Conservation (phyloP, 1,140 invertebrate genomes). For the Yoshiicerus persimilis region DNA sequence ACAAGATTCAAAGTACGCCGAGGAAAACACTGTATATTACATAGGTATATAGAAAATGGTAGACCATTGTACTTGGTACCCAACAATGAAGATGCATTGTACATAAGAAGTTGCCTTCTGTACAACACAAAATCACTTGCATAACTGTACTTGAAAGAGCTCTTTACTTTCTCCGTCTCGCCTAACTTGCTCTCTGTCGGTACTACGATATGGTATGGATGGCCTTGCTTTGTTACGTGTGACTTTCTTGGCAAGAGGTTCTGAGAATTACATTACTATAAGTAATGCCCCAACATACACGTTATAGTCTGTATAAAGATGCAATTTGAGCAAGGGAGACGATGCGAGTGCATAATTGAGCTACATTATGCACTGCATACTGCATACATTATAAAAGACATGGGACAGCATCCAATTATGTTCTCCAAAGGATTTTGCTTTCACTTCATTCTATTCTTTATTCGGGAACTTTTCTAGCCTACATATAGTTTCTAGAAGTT, state of each 20-base stretch:
- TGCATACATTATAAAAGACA: constrained; percentile 9
- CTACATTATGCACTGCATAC: constrained; percentile 1
- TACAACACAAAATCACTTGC: neutral
- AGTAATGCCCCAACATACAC: neutral
- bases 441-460: neutral
- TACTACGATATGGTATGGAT: too few species aligned
- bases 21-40: too few species aligned
- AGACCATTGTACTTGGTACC: too few species aligned
- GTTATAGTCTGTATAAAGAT: neutral
- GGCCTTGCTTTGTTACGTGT: neutral
- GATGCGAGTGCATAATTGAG: neutral
- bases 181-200: neutral
- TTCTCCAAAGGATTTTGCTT: neutral
- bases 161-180: neutral
- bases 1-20: neutral
- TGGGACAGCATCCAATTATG: neutral
- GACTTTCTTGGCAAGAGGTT: neutral
- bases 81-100: neutral
- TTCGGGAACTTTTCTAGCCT: neutral
- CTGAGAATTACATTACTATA: neutral
- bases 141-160: neutral
- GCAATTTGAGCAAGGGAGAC: neutral
- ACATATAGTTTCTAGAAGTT: neutral
- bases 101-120: neutral
- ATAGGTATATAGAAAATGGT: too few species aligned